phyloP scores from a whole-genome alignment of 2,797 vertebrate genomes.

The Potorous gilbertii region DNA sequence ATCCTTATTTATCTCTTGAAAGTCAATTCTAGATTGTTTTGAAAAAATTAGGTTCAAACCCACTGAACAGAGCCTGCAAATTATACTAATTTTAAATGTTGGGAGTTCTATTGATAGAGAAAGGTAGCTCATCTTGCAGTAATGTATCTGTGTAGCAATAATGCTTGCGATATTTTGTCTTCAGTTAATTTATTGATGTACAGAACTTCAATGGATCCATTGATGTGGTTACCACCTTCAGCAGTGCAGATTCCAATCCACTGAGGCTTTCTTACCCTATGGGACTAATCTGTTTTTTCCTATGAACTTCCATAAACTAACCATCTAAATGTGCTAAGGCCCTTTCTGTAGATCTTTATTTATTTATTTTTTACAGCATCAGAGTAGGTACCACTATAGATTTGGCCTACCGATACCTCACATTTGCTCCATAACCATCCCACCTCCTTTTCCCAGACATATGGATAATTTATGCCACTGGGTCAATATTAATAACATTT shows the following conservation, averaged over 20 bases:
- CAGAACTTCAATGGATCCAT: background rate
- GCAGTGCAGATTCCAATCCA: background rate
- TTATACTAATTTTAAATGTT: constrained; percentile 11
- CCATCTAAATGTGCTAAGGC: background rate
- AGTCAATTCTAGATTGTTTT: background rate
- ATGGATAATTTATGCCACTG: background rate
- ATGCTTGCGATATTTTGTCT: constrained; percentile 16
- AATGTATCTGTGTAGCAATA: background rate
- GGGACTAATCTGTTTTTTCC: background rate
- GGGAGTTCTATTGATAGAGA: background rate
- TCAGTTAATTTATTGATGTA: background rate
- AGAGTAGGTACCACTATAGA: background rate
- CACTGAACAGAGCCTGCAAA: constrained; percentile 29
- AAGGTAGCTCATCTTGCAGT: constrained; percentile 6
- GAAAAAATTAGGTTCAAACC: constrained; percentile 26
- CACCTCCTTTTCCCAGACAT: background rate
- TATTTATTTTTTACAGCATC: background rate
- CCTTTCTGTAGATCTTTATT: background rate
- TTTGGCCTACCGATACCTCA: background rate
- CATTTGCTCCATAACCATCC: too few species aligned
- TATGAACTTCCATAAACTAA: background rate
- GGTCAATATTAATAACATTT: background rate
- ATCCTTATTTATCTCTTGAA: constrained; percentile 27
- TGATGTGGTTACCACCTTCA: background rate
- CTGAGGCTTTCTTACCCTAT: background rate